A percentile compares a stretch with the other conserved stretches of the same genome.
phyloP scores from a whole-genome alignment of 2,797 vertebrate species.

The Telmatherina bonti region DNA sequence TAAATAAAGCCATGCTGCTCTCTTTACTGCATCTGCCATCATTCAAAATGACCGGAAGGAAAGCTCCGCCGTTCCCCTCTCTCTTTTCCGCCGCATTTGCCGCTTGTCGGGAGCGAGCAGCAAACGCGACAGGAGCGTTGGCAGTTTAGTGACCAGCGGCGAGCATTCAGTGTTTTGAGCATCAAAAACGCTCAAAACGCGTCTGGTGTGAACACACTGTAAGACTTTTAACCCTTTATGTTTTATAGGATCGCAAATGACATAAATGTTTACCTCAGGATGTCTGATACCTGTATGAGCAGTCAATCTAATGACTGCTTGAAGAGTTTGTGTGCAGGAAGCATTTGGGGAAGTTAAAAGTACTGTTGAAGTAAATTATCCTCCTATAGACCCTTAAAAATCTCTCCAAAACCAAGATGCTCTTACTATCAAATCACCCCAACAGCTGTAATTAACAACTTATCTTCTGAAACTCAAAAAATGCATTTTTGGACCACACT shows the following conservation, averaged over 20 bases:
- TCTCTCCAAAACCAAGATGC: constrained; percentile 50
- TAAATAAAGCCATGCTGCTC: too few relatives aligned
- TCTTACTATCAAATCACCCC: constrained; percentile 33
- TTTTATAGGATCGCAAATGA: constrained; percentile 32
- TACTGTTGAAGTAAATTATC: constrained; percentile 70
- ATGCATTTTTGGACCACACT: not conserved
- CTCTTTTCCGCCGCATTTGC: too few relatives aligned
- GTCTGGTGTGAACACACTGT: too few relatives aligned
- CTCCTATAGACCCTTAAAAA: constrained; percentile 52
- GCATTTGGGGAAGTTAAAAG: constrained; percentile 59
- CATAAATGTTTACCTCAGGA: constrained; percentile 34
- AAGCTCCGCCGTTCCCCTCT: too few relatives aligned
- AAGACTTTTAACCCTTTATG: constrained; percentile 38
- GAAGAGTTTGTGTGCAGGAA: constrained; percentile 53
- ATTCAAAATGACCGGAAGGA: too few relatives aligned
- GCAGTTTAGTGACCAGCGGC: too few relatives aligned
- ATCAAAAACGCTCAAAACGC: too few relatives aligned
- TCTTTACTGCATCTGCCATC: too few relatives aligned
- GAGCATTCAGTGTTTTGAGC: too few relatives aligned
- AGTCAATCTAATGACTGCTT: constrained; percentile 42
- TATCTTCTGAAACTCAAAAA: constrained; percentile 9
- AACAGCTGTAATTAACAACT: constrained; percentile 47
- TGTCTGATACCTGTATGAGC: constrained; percentile 43
- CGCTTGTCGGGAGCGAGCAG: too few relatives aligned
- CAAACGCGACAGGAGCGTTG: too few relatives aligned